These are phyloP conservation scores for Physella acuta DNA, from an alignment of 1,140 invertebrate genomes.

Conservation along the genomic window DNA sequence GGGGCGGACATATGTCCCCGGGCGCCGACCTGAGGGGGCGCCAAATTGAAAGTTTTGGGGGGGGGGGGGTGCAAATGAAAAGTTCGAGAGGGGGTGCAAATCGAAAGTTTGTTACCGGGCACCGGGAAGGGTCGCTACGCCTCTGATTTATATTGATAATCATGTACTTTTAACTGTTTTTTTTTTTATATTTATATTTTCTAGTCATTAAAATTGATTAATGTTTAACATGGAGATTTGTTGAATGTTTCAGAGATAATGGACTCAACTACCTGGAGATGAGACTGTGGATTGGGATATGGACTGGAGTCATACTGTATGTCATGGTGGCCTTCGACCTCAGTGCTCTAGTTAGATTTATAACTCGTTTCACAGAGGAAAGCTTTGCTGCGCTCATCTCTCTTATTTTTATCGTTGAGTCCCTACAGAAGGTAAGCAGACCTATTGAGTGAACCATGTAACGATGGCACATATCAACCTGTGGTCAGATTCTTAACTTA, in stretches of 20 bases:
- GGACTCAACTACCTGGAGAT: conserved; percentile 91
- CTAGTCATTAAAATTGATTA: no score
- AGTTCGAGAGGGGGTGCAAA: no score
- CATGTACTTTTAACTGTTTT: no score
- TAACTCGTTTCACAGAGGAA: conserved; percentile 98
- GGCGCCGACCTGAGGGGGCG: no score
- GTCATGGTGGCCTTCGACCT: conserved; percentile 93
- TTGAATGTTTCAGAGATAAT: conserved; percentile 61
- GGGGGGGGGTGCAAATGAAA: no score
- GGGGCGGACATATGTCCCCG: no score
- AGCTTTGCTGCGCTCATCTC: conserved; percentile 98
- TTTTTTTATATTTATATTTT: no score
- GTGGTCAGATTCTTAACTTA: background rate
- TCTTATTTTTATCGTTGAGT: conserved; percentile 97
- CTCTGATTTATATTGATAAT: no score
- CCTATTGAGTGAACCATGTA: conserved; percentile 23
- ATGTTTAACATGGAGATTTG: background rate
- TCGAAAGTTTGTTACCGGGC: no score
- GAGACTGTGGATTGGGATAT: conserved; percentile 91
- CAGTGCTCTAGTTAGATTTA: conserved; percentile 96
- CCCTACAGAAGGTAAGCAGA: conserved; percentile 30
- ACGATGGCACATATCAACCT: no score
- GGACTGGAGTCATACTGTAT: conserved; percentile 84
- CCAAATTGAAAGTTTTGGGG: no score
- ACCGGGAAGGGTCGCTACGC: no score